Evolutionary conservation across 1,140 invertebrate species (phyloP), one percentile per base, ranked within the genome.

Genomic region (Centruroides sculpturatus): DNA sequence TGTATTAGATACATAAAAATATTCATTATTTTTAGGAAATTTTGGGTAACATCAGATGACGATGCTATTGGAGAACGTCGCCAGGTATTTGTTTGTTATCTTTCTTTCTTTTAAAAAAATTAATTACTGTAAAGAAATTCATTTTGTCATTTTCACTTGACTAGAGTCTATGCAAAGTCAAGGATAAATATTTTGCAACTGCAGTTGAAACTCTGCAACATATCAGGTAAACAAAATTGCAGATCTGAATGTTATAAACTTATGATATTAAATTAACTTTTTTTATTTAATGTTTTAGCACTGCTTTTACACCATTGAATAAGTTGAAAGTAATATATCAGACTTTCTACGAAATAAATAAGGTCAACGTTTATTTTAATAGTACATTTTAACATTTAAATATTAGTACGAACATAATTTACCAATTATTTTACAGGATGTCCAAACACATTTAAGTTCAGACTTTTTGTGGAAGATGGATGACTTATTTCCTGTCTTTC

Each of bases 401-500:
- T 23, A 23, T 1, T 23, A 23, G 23, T 23, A 23, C 23, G 8
- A 61, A 35, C 60, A 67, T 57, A 57, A 8, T 12, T 48, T 47
- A 23, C 23, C 23, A 23, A 12, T 36, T 48, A 46, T 35, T 64
- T 68, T 69, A 7, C 66, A 83, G 81, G 73, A 75, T 61, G 80
- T 82, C 47, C 72, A 81, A 69, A 69, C 68, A 49, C 69, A 74
- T 59, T 66, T 81, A 66, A 77, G 75, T 41, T 62, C 75, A 59
- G 71, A 77, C 23, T 86, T 86, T 69, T 70, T 84, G 50, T 87
- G 86, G 84, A 84, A 82, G 66, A 89, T 89, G 85, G 87, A 92
- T 73, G 85, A 88, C 66, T 74, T 92, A 60, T 86, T 92, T 73
- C 87, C 88, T 4, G 82, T 89, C 35, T 90, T 90, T 74, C 82